Conservation (phyloP, 2,888 invertebrate species). For the Norana najaformis region DNA sequence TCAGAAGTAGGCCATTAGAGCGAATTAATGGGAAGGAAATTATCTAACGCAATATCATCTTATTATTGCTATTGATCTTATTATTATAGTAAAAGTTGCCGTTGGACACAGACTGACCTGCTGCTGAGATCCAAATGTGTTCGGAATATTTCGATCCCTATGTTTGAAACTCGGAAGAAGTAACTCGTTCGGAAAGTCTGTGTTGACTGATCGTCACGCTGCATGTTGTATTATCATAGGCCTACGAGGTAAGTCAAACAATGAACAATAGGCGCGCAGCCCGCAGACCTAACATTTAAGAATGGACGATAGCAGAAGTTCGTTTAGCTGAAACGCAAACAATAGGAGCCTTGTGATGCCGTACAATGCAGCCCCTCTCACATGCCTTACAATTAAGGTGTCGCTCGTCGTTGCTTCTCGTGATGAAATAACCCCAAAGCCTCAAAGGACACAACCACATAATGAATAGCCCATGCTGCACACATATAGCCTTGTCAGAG, state of each 20-base stretch:
- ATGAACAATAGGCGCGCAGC: neutral
- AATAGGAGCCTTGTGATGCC: slow-evolving; percentile 1
- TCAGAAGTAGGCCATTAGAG: neutral
- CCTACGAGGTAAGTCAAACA: slow-evolving; percentile 7
- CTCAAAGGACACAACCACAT: neutral
- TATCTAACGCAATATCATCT: neutral
- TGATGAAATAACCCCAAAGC: neutral
- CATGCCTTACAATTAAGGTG: neutral
- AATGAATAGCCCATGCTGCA: neutral
- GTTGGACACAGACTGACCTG: too few relatives aligned
- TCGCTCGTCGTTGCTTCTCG: neutral
- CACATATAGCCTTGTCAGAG: neutral
- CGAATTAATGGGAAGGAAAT: neutral
- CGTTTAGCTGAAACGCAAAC: slow-evolving; percentile 6
- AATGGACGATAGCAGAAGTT: slow-evolving; percentile 7
- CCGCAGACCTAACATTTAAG: neutral
- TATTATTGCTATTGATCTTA: neutral
- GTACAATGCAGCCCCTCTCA: neutral
- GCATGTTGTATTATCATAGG: neutral
- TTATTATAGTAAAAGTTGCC: too few relatives aligned
- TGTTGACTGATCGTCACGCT: neutral
- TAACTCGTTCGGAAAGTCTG: neutral
- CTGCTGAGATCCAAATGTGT: neutral
- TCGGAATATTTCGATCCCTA: neutral
- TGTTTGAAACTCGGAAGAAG: neutral